Evolutionary conservation across 2,797 vertebrate genomes (phyloP), one percentile per base, ranked within the genome.

Genomic region (Danio choprae): DNA sequence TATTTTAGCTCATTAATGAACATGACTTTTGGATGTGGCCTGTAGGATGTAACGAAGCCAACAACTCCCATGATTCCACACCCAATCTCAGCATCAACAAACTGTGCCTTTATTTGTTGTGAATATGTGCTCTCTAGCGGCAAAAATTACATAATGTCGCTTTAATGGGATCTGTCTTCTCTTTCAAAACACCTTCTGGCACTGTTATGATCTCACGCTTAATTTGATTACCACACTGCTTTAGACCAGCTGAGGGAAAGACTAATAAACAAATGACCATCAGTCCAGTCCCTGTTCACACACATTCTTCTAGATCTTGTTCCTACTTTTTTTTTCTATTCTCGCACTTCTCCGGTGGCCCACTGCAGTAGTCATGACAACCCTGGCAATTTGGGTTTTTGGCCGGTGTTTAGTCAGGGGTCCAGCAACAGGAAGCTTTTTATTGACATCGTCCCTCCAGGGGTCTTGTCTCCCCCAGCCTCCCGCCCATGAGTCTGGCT

Each of bases 401-500:
- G 81, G 87, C 89, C 76, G 83, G 46, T 81, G 71, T 75, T 89
- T 87, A 83, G 85, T 85, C 69, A 81, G 68, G 83, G 86, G 89
- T 83, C 85, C 74, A 46, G 71, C 44, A 87, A 72, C 88, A 91
- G 88, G 87, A 93, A 91, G 86, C 71, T 81, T 79, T 91, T 89
- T 89, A 90, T 88, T 87, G 86, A 86, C 71, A 78, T 80, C 80
- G n/a, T 63, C 74, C 75, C 79, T 85, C 86, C 46, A 64, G 71
- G 84, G 86, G 70, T 74, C 75, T 64, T 48, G 38, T 72, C 55
- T 83, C 80, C 79, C 81, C 41, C 80, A 79, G n/a, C 51, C 80
- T 70, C 18, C 60, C 41, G 73, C 84, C 46, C 74, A 29, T 40
- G 60, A 68, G 46, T 58, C 40, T 72, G 81, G 58, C 75, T 73